A percentile compares a stretch with the other conserved stretches of the same genome.
These are phyloP conservation scores for Pantherophis guttatus DNA, from an alignment of 2,113 vertebrate species.

Conservation along the genomic window DNA sequence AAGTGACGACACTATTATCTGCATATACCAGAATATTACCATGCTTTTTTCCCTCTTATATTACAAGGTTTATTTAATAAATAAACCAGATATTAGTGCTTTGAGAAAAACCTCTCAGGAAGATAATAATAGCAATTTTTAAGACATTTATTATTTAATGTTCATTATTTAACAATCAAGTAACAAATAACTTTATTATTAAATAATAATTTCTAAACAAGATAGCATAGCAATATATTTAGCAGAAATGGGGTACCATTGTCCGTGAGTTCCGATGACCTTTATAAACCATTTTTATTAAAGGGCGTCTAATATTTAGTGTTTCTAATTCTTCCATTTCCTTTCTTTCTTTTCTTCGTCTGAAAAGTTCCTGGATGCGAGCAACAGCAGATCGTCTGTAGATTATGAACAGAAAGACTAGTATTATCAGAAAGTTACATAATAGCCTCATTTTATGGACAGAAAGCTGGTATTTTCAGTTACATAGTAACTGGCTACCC, in stretches of 20 bases:
- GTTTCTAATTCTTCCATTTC: constrained; percentile 97
- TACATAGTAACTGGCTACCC: neutral
- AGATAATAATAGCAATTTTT: neutral
- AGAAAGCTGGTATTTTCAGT: constrained; percentile 47
- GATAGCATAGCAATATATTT: neutral
- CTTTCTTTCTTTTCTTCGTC: constrained; percentile 92
- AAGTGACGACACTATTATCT: neutral
- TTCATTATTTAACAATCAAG: neutral
- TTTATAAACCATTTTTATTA: constrained; percentile 96
- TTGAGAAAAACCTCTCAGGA: neutral
- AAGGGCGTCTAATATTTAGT: constrained; percentile 87
- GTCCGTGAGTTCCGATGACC: constrained; percentile 98
- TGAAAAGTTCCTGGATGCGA: constrained; percentile 96
- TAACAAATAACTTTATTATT: neutral
- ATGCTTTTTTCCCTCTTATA: neutral
- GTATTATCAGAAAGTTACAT: constrained; percentile 33
- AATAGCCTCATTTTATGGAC: neutral
- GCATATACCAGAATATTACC: neutral
- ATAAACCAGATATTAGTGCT: neutral
- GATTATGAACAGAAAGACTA: constrained; percentile 48
- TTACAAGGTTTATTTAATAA: neutral
- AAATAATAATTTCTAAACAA: neutral
- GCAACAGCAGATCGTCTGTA: constrained; percentile 90
- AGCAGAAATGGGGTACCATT: constrained; percentile 78
- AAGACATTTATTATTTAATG: neutral